Conservation (phyloP, 1,140 invertebrate species). For the Leptopilina clavipes region DNA sequence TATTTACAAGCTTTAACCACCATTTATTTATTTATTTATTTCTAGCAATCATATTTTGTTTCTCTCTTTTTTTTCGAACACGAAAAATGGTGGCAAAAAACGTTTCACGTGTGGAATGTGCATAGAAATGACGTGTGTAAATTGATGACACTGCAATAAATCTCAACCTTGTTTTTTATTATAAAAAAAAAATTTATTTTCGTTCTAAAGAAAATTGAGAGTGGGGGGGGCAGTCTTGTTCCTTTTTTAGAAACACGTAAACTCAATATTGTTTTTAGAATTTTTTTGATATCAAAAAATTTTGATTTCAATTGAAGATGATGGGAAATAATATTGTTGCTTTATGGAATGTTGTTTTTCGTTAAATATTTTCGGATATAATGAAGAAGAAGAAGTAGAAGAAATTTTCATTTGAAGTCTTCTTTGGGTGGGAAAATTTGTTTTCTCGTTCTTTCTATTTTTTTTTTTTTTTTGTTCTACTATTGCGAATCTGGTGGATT, state of each 20-base stretch:
- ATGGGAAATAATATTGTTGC: neutral
- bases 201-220: no score
- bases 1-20: conserved; percentile 22
- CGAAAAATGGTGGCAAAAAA: conserved; percentile 13
- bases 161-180: no score
- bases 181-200: no score
- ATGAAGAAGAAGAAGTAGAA: no score
- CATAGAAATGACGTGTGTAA: neutral
- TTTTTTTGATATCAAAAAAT: no score
- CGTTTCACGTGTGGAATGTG: conserved; percentile 2
- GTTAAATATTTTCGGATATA: neutral
- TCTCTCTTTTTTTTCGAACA: neutral
- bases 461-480: neutral
- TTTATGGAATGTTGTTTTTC: conserved; percentile 21
- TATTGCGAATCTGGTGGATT: conserved; percentile 17
- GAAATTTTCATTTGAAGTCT: no score
- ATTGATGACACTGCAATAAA: neutral
- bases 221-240: no score
- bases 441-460: neutral
- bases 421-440: no score
- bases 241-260: no score
- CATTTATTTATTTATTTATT: neutral
- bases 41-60: neutral
- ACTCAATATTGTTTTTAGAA: no score
- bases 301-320: neutral